A percentile compares a stretch with the other conserved stretches of the same genome.
These are phyloP conservation scores for Coryphaenoides rupestris DNA, from an alignment of 2,113 vertebrate species.

Conservation along the genomic window DNA sequence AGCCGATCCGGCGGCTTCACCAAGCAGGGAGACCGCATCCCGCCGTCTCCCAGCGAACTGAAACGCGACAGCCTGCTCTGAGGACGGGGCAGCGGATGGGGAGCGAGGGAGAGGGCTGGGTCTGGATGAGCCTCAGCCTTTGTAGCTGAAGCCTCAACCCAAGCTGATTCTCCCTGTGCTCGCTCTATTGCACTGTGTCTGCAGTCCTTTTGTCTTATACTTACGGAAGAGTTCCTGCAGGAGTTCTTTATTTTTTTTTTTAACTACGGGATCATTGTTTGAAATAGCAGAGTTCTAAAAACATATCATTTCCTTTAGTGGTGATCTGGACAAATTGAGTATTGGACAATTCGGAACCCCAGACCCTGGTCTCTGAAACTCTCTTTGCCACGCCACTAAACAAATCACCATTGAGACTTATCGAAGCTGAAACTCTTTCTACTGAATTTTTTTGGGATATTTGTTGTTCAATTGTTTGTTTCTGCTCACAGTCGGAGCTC, in stretches of 20 bases:
- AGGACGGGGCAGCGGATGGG: slow-evolving; percentile 22
- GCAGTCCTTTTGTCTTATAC: background rate
- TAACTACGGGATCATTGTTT: background rate
- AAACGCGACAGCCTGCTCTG: slow-evolving; percentile 56
- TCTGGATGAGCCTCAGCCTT: slow-evolving; percentile 48
- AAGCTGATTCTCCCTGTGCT: slow-evolving; percentile 9
- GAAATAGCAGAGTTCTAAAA: background rate
- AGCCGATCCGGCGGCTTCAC: slow-evolving; percentile 71
- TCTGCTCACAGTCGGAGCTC: slow-evolving; percentile 29
- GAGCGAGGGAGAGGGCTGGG: slow-evolving; percentile 23
- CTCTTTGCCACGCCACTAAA: slow-evolving; percentile 15
- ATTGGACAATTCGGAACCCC: slow-evolving; percentile 35
- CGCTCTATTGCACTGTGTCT: slow-evolving; percentile 4
- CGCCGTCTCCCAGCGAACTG: slow-evolving; percentile 65
- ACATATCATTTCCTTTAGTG: slow-evolving; percentile 29
- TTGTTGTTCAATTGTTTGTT: slow-evolving; percentile 21
- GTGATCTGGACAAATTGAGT: slow-evolving; percentile 20
- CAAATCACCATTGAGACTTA: slow-evolving; percentile 11
- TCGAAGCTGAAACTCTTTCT: slow-evolving; percentile 18
- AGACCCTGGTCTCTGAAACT: slow-evolving; percentile 22
- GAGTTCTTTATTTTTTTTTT: background rate
- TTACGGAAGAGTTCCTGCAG: background rate
- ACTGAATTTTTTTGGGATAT: slow-evolving; percentile 10
- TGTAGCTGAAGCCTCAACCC: slow-evolving; percentile 39
- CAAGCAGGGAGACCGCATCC: slow-evolving; percentile 51